Percentiles rank a stretch among this genome's conserved stretches.
Evolutionary conservation across 2,113 vertebrate species (phyloP).

Genomic region (Anser brachyrhynchus): DNA sequence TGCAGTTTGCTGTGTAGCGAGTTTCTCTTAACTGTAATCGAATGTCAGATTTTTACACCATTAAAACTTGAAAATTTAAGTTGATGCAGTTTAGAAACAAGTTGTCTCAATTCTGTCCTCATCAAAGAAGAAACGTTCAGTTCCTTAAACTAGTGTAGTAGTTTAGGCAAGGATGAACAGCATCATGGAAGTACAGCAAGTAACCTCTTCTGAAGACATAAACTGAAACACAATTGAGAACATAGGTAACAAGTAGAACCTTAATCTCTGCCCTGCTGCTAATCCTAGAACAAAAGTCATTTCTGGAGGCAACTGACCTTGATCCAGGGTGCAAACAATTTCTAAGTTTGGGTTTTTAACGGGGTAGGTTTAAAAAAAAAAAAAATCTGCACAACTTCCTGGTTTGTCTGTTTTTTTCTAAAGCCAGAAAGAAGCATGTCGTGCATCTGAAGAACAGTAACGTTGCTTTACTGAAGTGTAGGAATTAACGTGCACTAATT

Average conservation of each 20-base stretch:
- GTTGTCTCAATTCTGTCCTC: slow-evolving; percentile 64
- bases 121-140: slow-evolving; percentile 39
- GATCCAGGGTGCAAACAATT: neutral
- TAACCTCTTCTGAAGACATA: slow-evolving; percentile 41
- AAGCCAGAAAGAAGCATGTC: slow-evolving; percentile 27
- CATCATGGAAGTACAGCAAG: neutral
- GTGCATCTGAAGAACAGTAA: slow-evolving; percentile 46
- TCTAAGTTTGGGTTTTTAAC: slow-evolving; percentile 23
- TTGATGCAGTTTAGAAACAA: slow-evolving; percentile 70
- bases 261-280: neutral
- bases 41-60: slow-evolving; percentile 71
- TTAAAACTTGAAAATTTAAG: slow-evolving; percentile 71
- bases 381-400: neutral
- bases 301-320: neutral
- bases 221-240: neutral
- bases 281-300: neutral
- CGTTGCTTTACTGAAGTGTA: slow-evolving; percentile 32
- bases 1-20: slow-evolving; percentile 70
- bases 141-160: slow-evolving; percentile 32
- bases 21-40: slow-evolving; percentile 66
- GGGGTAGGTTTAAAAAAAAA: neutral
- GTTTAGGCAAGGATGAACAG: neutral
- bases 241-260: neutral
- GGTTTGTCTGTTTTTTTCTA: slow-evolving; percentile 17
- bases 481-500: slow-evolving; percentile 64